Evolutionary conservation across 2,888 invertebrate genomes (phyloP).

Genomic region (Acleris holmiana): DNA sequence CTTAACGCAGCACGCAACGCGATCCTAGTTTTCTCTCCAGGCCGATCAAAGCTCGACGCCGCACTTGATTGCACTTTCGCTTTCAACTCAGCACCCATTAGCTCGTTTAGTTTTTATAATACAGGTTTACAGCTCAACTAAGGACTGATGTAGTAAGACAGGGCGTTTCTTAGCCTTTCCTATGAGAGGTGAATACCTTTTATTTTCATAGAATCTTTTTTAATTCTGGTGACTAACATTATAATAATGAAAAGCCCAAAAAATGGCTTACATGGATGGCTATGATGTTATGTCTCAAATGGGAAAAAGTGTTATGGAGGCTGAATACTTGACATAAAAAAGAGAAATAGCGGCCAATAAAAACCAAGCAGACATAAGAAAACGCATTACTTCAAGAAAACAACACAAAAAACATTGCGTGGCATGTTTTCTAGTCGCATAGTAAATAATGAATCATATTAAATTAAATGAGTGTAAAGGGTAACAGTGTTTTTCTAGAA

Average conservation of each 20-base stretch:
- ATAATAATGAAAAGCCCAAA: too few species aligned
- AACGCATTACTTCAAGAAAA: constrained; percentile 17
- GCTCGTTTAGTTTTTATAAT: constrained; percentile 21
- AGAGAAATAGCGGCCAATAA: constrained; percentile 13
- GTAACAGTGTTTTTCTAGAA: constrained; percentile 51
- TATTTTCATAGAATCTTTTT: too few species aligned
- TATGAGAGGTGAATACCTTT: too few species aligned
- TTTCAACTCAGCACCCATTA: constrained; percentile 56
- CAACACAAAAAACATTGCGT: constrained; percentile 18
- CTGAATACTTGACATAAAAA: constrained; percentile 16
- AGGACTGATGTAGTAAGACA: not conserved
- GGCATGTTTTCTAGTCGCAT: constrained; percentile 4
- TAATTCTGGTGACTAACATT: too few species aligned
- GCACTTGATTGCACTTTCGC: constrained; percentile 73
- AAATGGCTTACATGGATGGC: too few species aligned
- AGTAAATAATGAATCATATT: constrained; percentile 16
- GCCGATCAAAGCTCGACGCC: constrained; percentile 42
- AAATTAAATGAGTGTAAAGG: constrained; percentile 9
- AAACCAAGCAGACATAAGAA: constrained; percentile 27
- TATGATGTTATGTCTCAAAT: not conserved
- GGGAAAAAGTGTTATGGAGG: constrained; percentile 3
- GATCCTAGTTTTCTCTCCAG: constrained; percentile 38
- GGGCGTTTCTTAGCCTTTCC: not conserved
- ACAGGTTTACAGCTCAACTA: not conserved
- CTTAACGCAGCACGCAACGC: constrained; percentile 16